Base-by-base conservation (phyloP, 2,888 invertebrate species). In the Athalia rosae region DNA sequence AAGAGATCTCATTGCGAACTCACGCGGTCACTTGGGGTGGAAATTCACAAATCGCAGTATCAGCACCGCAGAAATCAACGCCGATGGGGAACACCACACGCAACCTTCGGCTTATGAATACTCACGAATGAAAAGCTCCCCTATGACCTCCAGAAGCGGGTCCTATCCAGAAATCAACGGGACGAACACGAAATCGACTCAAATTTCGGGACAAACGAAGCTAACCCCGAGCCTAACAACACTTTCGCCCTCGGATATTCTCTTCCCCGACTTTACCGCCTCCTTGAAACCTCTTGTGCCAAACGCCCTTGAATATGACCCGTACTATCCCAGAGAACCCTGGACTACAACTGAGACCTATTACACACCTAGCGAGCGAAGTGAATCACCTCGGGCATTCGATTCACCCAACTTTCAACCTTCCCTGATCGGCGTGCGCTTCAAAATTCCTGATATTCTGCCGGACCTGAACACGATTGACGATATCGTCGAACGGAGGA, bases 401-500 rank as follows among this genome's bases (percentile, higher is more conserved):
- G 48, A 47, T 9, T 59, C 59, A 11, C 61, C 59, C 6, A 59
- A 61, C 74, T 62, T 47, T n/a, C 58, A 62, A 61, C 62, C 74
- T 41, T 83, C 4, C 81, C 82, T 1, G 78, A 78, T 41, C 79
- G 78, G 28, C 81, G 76, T 80, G 6, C 77, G 82, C 28, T 84
- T 88, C 11, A 80, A 85, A n/a, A 83, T 89, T 43, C 88, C 88
- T 1, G 82, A 84, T 45, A 82, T 84, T 4, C 74, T 87, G n/a
- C 88, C 88, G 0, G 87, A 89, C 80, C 78, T 89, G 3, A 88
- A 87, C 62, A 85, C 81, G 11, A 76, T 89, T 1, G 87, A 87
- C 5, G 88, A 89, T 78, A 80, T 88, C 47, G 83, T 89, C 5
- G 88, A 89, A 78, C 85, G 88, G 45, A 83, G 88, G 13, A 88